A percentile compares a stretch with the other conserved stretches of the same genome.
Evolutionary conservation across 1,140 invertebrate genomes (phyloP).

Genomic region (Trichonephila clavata): DNA sequence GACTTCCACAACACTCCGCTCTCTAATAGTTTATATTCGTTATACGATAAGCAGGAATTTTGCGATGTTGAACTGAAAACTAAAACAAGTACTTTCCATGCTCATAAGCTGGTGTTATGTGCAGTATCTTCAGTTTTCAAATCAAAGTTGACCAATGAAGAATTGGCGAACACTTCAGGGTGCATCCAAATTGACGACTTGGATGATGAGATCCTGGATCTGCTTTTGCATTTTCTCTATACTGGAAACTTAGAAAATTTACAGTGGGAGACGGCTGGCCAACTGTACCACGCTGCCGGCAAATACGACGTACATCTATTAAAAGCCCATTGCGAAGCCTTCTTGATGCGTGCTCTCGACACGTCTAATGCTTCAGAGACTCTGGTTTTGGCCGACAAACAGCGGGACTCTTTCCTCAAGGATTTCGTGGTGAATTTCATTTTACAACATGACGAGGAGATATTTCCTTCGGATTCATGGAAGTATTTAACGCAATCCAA

Average conservation of each 20-base stretch:
- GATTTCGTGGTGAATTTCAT: background rate
- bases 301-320: background rate
- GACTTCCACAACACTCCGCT: background rate
- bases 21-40: background rate
- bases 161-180: background rate
- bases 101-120: background rate
- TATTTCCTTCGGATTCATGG: background rate
- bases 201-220: background rate
- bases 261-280: background rate
- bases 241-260: background rate
- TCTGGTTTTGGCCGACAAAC: background rate
- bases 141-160: background rate
- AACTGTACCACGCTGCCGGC: background rate
- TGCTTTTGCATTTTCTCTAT: background rate
- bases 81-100: background rate
- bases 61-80: background rate
- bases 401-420: background rate
- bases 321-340: background rate
- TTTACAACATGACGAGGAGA: background rate
- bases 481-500: background rate
- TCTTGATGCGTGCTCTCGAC: background rate
- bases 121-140: background rate
- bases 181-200: background rate
- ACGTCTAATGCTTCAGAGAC: background rate
- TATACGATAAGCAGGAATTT: background rate